A percentile compares a stretch with the other conserved stretches of the same genome.
These are phyloP conservation scores for Dermatemys mawii DNA, from an alignment of 2,113 vertebrate species.

Conservation along the genomic window DNA sequence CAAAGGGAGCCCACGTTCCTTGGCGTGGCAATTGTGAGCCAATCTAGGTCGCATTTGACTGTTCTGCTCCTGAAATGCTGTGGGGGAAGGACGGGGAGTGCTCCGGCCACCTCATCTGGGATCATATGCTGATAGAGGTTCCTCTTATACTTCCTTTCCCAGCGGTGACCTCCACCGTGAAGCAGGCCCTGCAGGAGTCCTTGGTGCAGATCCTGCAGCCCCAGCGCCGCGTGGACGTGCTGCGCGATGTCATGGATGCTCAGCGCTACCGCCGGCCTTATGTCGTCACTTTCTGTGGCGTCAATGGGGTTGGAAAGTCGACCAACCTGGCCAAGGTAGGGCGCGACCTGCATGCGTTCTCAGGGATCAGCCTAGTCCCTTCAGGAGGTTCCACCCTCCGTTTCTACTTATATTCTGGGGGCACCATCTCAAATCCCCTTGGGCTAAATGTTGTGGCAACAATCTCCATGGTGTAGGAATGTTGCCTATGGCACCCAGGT, in stretches of 20 bases:
- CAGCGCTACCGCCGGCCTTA: conserved; percentile 90
- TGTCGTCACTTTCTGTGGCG: conserved; percentile 94
- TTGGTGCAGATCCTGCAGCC: conserved; percentile 98
- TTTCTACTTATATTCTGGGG: neutral
- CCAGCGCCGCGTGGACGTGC: conserved; percentile 93
- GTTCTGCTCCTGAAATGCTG: neutral
- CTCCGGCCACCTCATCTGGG: neutral
- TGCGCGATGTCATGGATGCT: conserved; percentile 95
- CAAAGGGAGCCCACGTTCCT: neutral
- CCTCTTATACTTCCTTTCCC: neutral
- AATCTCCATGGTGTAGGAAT: neutral
- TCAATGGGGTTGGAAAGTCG: conserved; percentile 97
- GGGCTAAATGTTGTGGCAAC: neutral
- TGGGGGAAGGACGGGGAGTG: neutral
- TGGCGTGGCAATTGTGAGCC: neutral
- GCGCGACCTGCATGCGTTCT: neutral
- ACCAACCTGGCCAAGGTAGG: conserved; percentile 96
- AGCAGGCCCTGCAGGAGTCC: conserved; percentile 95
- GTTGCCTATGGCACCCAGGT: neutral
- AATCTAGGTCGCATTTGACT: neutral
- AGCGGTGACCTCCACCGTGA: conserved; percentile 97
- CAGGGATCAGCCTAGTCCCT: neutral
- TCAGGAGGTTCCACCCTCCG: neutral
- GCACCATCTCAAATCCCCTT: neutral
- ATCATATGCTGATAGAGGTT: accelerated